phyloP scores from a whole-genome alignment of 2,888 invertebrate genomes.

The Micropterix aruncella region DNA sequence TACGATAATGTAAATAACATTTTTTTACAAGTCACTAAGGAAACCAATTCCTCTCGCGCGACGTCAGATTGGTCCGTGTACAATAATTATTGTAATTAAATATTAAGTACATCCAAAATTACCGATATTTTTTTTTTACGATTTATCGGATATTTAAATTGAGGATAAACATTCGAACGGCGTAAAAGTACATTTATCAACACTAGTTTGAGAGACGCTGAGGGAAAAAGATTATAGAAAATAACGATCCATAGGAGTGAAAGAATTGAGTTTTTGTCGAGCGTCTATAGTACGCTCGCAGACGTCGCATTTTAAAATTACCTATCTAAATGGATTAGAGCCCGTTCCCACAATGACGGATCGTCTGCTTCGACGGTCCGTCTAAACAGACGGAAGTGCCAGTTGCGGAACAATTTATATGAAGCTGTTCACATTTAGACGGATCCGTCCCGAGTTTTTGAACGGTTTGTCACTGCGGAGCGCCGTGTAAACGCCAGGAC shows the following conservation, averaged over 20 bases:
- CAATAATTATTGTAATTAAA: background rate
- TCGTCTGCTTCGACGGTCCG: too few relatives aligned
- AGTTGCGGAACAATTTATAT: too few relatives aligned
- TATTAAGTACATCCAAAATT: background rate
- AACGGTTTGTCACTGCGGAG: too few relatives aligned
- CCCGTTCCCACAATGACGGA: too few relatives aligned
- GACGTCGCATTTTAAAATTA: constrained; percentile 2
- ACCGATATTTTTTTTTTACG: background rate
- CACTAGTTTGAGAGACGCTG: background rate
- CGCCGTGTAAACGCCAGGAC: too few relatives aligned
- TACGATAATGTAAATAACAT: background rate
- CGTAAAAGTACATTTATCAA: background rate
- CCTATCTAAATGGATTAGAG: constrained; percentile 2
- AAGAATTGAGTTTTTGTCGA: background rate
- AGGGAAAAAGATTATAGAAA: constrained; percentile 1
- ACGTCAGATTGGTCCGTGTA: background rate
- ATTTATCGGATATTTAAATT: background rate
- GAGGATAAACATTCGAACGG: background rate
- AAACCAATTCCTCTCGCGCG: background rate
- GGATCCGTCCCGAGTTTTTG: too few relatives aligned
- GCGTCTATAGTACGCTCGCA: background rate
- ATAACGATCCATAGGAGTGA: background rate
- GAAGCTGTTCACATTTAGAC: too few relatives aligned
- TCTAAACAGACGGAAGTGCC: too few relatives aligned
- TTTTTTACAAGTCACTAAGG: background rate